Percentiles rank a stretch among this genome's conserved stretches.
Conservation (phyloP, 2,113 vertebrate genomes). For the Calidris pygmaea region DNA sequence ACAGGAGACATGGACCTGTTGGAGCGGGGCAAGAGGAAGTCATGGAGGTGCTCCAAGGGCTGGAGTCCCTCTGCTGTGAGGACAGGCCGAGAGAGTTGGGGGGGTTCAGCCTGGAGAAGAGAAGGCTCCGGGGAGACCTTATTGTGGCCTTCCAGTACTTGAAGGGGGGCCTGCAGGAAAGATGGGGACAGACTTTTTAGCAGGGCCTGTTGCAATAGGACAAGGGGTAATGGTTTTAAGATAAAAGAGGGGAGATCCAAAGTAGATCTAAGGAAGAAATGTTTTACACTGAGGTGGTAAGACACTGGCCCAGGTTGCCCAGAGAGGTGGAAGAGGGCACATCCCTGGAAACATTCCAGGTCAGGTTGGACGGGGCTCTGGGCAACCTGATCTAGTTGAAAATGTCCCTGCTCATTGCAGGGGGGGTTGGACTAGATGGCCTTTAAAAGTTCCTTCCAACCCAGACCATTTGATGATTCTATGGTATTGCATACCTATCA, state of each 20-base stretch:
- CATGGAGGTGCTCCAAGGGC: background rate
- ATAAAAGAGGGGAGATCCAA: background rate
- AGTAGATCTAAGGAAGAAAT: background rate
- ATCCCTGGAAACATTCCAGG: background rate
- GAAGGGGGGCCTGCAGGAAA: background rate
- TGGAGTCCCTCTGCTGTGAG: background rate
- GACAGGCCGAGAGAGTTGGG: background rate
- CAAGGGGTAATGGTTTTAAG: background rate
- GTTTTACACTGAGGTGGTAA: no score
- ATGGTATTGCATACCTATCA: background rate
- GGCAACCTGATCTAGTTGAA: background rate
- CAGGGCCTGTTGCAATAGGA: no score
- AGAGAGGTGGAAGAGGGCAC: background rate
- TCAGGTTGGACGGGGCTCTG: background rate
- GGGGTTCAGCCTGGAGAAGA: background rate
- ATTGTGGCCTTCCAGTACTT: background rate
- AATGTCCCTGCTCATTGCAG: background rate
- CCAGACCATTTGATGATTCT: background rate
- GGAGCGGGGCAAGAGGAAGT: no score
- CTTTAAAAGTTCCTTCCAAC: background rate
- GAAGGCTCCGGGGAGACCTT: background rate
- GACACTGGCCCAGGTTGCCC: background rate
- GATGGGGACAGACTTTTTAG: background rate
- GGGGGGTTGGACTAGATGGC: background rate
- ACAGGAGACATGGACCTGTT: no score